These are phyloP conservation scores for Lerista edwardsae DNA, from an alignment of 2,797 vertebrate species.

Conservation along the genomic window DNA sequence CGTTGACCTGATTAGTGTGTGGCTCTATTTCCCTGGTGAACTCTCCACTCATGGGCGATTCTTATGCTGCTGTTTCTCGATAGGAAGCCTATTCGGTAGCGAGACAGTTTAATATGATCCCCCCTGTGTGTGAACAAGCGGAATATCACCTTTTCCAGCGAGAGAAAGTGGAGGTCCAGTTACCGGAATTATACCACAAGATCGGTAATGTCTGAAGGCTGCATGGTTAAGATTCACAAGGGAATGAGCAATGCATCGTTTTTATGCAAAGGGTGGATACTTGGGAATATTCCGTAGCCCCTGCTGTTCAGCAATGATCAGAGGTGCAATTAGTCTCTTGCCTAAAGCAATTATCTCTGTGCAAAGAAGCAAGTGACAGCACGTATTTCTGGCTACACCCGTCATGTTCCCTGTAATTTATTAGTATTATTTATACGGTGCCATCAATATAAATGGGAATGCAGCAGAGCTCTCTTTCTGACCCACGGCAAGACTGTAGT, in stretches of 20 bases:
- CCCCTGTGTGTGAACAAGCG: constrained; percentile 96
- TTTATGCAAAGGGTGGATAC: not conserved
- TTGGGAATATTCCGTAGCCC: not conserved
- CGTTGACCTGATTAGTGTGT: accelerated
- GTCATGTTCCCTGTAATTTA: not conserved
- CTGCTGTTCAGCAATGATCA: constrained; percentile 11
- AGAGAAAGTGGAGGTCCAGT: constrained; percentile 98
- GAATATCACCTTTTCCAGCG: constrained; percentile 98
- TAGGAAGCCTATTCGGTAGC: constrained; percentile 98
- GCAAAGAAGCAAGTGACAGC: not conserved
- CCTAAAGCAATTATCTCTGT: constrained; percentile 1
- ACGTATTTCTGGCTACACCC: not conserved
- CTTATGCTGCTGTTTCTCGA: not conserved
- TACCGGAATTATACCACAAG: constrained; percentile 97
- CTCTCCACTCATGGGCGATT: accelerated
- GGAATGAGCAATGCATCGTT: not conserved
- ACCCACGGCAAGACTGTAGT: not conserved
- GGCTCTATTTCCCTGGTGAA: not conserved
- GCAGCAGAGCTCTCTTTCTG: not conserved
- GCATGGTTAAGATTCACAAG: not conserved
- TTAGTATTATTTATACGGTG: not conserved
- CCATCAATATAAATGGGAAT: not conserved
- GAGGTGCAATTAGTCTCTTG: not conserved
- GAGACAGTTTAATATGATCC: constrained; percentile 97
- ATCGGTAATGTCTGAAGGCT: constrained; percentile 84